Conservation (phyloP, 2,113 vertebrate species). For the Cacatua alba region DNA sequence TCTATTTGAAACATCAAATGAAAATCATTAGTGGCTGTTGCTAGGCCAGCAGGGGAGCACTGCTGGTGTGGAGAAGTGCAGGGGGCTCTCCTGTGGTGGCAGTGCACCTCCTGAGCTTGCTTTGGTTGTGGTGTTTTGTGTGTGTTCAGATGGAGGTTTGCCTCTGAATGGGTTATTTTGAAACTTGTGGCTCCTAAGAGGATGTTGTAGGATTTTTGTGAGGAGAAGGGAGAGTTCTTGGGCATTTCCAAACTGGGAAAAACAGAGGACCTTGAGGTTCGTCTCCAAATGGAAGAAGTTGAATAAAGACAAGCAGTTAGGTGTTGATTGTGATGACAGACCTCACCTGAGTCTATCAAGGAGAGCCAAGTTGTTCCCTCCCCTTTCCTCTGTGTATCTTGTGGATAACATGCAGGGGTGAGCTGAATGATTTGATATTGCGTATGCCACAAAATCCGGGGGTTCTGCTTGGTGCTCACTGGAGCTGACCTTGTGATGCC, state of each 20-base stretch:
- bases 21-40: not conserved
- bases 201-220: not conserved
- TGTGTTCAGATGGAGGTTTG: rapidly evolving
- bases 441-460: rapidly evolving
- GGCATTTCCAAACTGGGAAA: not conserved
- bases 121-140: rapidly evolving
- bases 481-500: not conserved
- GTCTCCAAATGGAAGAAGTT: not conserved
- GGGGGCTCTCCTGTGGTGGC: rapidly evolving
- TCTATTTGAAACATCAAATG: not conserved
- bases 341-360: not conserved
- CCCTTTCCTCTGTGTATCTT: rapidly evolving
- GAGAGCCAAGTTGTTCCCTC: no score
- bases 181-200: not conserved
- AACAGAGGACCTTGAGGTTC: not conserved
- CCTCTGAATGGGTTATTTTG: rapidly evolving
- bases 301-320: not conserved
- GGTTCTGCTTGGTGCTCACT: not conserved
- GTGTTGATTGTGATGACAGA: not conserved
- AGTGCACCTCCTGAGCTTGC: rapidly evolving
- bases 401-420: not conserved
- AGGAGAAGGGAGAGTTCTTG: not conserved
- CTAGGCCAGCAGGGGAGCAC: not conserved
- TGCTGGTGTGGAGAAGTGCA: not conserved
- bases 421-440: rapidly evolving